Base-by-base conservation (phyloP, 37 sponge, comb jelly and placozoan genomes). In the Trichoplax adhaerens region DNA sequence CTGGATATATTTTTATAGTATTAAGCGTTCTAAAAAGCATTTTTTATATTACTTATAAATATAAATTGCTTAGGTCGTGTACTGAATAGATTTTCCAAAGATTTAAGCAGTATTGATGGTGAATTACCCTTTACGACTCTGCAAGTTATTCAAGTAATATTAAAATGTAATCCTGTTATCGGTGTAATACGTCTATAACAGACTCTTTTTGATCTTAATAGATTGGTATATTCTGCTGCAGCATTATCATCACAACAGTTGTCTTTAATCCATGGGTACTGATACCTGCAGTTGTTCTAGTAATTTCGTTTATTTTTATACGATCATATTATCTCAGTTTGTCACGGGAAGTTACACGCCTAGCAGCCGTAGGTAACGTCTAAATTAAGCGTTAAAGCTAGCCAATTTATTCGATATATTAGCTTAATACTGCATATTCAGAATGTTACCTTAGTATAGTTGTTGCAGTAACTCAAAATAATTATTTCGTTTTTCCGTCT, bases 71-170 rank as follows among this genome's bases (percentile, higher is more conserved):
- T 59, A 86, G 87, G 88, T 51, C 76, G 82, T 58, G 75, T 88
- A 4, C 70, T 83, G 65, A 88, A 88, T 66, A 58, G 85, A 1
- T 88, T 88, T 57, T 81, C 88, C 4, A 87, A 88, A 65, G 88
- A 88, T 54, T 49, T 84, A 66, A 77, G 79, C 0, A 77, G 83
- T 50, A 62, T 88, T 50, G 88, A 88, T 53, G 82, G 81, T 55
- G 53, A 80, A 10, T 66, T 88, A 10, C 88, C 88, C 2, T 81
- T 56, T 58, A 53, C 57, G 57, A 82, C 79, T 55, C 76, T 56
- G 69, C 77, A 84, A 29, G 76, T 57, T 49, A 50, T 81, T 7
- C 29, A 71, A 60, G 88, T 87, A 51, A 78, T 57, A n/a, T 53
- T 53, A n/a, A n/a, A 4, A 5, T 58, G 7, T n/a, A 6, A 6